phyloP scores from a whole-genome alignment of 30 jellyfish, hydroid and myxozoan species.

The Haliclystus octoradiatus region DNA sequence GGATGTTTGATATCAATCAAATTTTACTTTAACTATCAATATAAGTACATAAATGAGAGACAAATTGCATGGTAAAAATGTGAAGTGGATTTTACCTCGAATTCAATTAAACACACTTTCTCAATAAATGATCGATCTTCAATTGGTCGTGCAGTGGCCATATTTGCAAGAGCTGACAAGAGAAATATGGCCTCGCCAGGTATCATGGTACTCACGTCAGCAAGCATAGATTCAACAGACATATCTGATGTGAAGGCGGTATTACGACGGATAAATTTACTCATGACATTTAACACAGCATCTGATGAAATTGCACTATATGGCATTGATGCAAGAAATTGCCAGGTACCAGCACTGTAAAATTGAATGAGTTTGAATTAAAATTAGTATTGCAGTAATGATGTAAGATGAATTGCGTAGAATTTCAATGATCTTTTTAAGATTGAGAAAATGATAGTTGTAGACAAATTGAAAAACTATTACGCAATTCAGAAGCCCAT shows the following conservation, averaged over 20 bases:
- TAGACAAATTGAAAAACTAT: too few species aligned
- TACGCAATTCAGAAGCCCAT: too few species aligned
- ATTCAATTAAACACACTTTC: slow-evolving; percentile 16
- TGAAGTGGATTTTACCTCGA: slow-evolving; percentile 44
- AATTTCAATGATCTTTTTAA: too few species aligned
- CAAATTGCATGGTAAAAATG: neutral
- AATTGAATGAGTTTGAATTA: neutral
- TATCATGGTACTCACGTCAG: slow-evolving; percentile 7
- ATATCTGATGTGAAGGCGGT: neutral
- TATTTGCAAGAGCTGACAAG: slow-evolving; percentile 59
- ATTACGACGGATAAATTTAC: slow-evolving; percentile 15
- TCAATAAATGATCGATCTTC: slow-evolving; percentile 60
- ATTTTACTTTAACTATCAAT: too few species aligned
- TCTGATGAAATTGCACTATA: slow-evolving; percentile 72
- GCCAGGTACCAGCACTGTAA: slow-evolving; percentile 69
- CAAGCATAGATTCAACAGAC: neutral
- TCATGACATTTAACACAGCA: slow-evolving; percentile 60
- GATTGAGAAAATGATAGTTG: too few species aligned
- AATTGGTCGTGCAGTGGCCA: slow-evolving; percentile 64
- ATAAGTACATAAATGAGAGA: too few species aligned
- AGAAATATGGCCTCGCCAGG: slow-evolving; percentile 71
- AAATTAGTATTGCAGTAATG: neutral
- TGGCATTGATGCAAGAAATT: slow-evolving; percentile 92
- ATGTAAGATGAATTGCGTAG: too few species aligned
- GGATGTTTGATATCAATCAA: neutral